Evolutionary conservation across 2,113 vertebrate species (phyloP).

Genomic region (Amblyornis subalaris): DNA sequence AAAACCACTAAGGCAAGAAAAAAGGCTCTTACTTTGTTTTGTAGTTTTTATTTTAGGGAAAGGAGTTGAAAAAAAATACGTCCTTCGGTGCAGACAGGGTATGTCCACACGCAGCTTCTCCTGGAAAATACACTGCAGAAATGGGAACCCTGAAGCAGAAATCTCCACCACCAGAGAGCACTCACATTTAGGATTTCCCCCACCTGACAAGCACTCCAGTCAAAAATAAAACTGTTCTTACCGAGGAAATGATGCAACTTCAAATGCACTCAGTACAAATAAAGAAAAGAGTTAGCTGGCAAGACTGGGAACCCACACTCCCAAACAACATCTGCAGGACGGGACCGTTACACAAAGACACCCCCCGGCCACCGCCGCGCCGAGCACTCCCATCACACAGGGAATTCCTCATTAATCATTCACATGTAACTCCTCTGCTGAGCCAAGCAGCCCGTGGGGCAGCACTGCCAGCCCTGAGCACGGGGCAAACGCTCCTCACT

Average conservation of each 20-base stretch:
- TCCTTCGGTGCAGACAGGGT: neutral
- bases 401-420: neutral
- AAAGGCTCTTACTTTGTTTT: neutral
- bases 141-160: neutral
- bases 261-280: slow-evolving; percentile 50
- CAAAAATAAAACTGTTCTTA: slow-evolving; percentile 54
- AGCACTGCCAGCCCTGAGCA: neutral
- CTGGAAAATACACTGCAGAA: neutral
- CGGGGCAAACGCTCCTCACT: neutral
- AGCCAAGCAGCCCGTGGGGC: neutral
- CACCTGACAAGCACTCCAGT: slow-evolving; percentile 57
- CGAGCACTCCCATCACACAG: neutral
- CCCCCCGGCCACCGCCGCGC: neutral
- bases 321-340: slow-evolving; percentile 67
- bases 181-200: slow-evolving; percentile 45
- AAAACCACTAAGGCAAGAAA: neutral
- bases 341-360: neutral
- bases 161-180: slow-evolving; percentile 51
- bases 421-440: neutral
- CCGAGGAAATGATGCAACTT: slow-evolving; percentile 72
- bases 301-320: slow-evolving; percentile 21
- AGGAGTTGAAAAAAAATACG: neutral
- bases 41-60: neutral
- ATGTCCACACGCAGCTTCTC: neutral
- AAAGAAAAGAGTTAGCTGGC: slow-evolving; percentile 50